Base-by-base conservation (phyloP, 2,888 invertebrate genomes). In the Timema podura region DNA sequence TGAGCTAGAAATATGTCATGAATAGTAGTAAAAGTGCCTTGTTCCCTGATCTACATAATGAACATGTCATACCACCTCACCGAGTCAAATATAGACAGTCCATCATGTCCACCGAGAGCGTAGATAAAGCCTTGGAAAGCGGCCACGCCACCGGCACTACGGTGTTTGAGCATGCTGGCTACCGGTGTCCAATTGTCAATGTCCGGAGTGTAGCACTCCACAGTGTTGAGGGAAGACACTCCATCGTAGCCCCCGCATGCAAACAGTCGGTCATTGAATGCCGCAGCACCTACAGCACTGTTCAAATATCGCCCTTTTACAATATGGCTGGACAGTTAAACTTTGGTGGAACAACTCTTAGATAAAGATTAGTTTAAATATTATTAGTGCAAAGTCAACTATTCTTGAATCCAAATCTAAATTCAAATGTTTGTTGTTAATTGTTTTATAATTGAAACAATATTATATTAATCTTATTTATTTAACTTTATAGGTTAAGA, bases 181-280 rank as follows among this genome's bases (percentile, higher is more conserved):
- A 91, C 85, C 76, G 89, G 87, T 74, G 86, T 87, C 93, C 93
- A 93, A 69, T 85, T 85, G 77, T 91, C 88, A 54, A 84, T 86
- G 76, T 87, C 85, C 48, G 92, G 91, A 77, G 90, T 88, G 79
- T 92, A 95, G 76, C 91, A 87, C 81, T 95, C 92, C 0, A 93
- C 93, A 0, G 92, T 91, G 78, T 90, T 91, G 11, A 95, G 83
- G 11, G 93, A 93, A 0, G 91, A 89, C 6, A 91, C 88, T 3
- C 95, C 95, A 80, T 94, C 93, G 77, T 93, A 94, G 2, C 94
- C 94, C 3, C 91, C 91, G 79, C 91, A 92, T 0, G 91, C 93
- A 77, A 93, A 95, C 67, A 95, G 87, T 76, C 88, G 87, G 77
- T 91, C 91, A 75, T 90, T 89, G 46, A 93, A 81, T 5, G 93